phyloP scores from a whole-genome alignment of 2,113 vertebrate species.

The Xiphophorus couchianus region DNA sequence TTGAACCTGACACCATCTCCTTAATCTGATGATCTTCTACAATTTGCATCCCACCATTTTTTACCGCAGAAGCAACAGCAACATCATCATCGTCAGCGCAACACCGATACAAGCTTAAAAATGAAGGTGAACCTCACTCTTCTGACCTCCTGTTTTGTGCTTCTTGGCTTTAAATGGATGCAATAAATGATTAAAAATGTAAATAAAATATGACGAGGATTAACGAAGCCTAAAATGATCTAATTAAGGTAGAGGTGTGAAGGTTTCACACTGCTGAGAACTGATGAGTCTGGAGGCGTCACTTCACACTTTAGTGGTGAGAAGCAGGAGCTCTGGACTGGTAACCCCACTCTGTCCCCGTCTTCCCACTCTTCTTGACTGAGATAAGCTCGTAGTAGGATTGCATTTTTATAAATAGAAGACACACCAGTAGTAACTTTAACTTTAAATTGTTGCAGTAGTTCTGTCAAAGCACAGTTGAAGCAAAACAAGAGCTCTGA shows the following conservation, averaged over 20 bases:
- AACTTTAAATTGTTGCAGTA: not conserved
- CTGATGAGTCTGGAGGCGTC: slow-evolving; percentile 70
- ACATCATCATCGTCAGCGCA: too few relatives aligned
- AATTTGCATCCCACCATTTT: slow-evolving; percentile 28
- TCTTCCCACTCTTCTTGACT: not conserved
- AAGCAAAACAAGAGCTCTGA: not conserved
- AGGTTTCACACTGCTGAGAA: slow-evolving; percentile 74
- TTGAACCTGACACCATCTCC: slow-evolving; percentile 51
- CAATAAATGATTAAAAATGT: slow-evolving; percentile 20
- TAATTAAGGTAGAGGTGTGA: slow-evolving; percentile 74
- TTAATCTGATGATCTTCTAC: slow-evolving; percentile 15
- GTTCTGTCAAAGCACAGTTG: not conserved
- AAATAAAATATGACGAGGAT: slow-evolving; percentile 58
- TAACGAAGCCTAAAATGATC: slow-evolving; percentile 66
- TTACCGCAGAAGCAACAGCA: too few relatives aligned
- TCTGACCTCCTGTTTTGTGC: not conserved
- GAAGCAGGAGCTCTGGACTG: slow-evolving; percentile 50
- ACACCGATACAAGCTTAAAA: not conserved
- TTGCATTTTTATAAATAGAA: not conserved
- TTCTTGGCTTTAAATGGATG: not conserved
- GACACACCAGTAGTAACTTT: not conserved
- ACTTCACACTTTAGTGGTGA: slow-evolving; percentile 75
- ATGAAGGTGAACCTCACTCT: not conserved
- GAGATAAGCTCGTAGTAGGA: not conserved
- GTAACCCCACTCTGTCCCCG: slow-evolving; percentile 3